Evolutionary conservation across 2,113 vertebrate genomes (phyloP).

Genomic region (Felis chaus): DNA sequence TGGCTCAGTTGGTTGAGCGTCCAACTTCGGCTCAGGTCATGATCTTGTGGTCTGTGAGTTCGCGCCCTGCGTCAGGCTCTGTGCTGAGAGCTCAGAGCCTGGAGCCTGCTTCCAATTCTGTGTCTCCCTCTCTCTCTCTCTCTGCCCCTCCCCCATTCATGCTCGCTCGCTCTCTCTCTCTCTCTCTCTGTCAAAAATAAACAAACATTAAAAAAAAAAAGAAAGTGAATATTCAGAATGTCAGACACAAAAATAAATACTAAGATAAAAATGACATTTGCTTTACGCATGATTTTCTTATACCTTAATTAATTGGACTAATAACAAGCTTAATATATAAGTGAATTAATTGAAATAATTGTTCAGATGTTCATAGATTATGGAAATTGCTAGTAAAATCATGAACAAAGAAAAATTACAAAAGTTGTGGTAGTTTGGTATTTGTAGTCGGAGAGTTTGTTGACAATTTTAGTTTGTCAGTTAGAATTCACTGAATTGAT

Average conservation of each 20-base stretch:
- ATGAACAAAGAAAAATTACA: not conserved
- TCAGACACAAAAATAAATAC: not conserved
- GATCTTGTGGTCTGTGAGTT: too few relatives aligned
- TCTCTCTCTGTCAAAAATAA: too few relatives aligned
- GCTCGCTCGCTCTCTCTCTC: too few relatives aligned
- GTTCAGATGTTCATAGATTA: not conserved
- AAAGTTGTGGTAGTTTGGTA: slow-evolving; percentile 7
- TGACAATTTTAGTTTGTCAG: not conserved
- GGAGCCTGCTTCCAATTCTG: too few relatives aligned
- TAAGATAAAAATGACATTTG: slow-evolving; percentile 20
- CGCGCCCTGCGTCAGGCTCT: too few relatives aligned
- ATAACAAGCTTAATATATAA: not conserved
- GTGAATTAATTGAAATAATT: slow-evolving; percentile 25
- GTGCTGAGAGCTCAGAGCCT: too few relatives aligned
- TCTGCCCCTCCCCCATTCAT: too few relatives aligned
- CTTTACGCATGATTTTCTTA: slow-evolving; percentile 26
- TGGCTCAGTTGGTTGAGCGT: too few relatives aligned
- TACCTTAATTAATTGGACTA: not conserved
- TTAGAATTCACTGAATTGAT: slow-evolving; percentile 21
- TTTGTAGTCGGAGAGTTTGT: slow-evolving; percentile 42
- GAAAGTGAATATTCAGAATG: not conserved
- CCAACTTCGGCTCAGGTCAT: too few relatives aligned
- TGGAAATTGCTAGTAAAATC: slow-evolving; percentile 6
- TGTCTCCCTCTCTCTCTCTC: too few relatives aligned
- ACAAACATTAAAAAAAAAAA: too few relatives aligned